Percentiles rank a stretch among this genome's conserved stretches.
These are phyloP conservation scores for Glossophaga mutica DNA, from an alignment of 2,797 vertebrate genomes.

Conservation along the genomic window DNA sequence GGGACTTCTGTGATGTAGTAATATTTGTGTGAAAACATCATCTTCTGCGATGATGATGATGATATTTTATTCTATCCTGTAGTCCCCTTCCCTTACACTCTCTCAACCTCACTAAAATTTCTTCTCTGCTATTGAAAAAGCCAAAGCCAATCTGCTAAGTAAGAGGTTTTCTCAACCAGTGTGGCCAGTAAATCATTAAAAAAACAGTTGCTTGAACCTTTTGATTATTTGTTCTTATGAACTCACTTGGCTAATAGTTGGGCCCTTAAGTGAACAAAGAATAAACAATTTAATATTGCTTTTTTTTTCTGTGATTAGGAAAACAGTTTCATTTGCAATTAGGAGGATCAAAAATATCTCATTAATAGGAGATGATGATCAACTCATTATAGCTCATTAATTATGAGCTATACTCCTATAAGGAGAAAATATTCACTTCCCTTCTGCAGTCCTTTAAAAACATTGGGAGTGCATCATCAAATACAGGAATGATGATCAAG, in stretches of 20 bases:
- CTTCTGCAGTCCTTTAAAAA: slow-evolving; percentile 19
- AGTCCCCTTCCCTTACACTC: neutral
- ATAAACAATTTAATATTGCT: slow-evolving; percentile 54
- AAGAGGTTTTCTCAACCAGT: slow-evolving; percentile 15
- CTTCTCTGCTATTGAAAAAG: slow-evolving; percentile 27
- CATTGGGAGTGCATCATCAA: neutral
- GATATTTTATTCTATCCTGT: neutral
- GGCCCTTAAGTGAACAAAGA: slow-evolving; percentile 42
- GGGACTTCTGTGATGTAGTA: neutral
- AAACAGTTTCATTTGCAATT: slow-evolving; percentile 60
- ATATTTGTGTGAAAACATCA: neutral
- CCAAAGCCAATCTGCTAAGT: slow-evolving; percentile 23
- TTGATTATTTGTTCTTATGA: slow-evolving; percentile 57
- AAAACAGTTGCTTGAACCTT: slow-evolving; percentile 51
- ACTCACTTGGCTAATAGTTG: slow-evolving; percentile 47
- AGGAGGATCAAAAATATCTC: slow-evolving; percentile 51
- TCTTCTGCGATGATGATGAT: neutral
- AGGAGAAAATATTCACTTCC: slow-evolving; percentile 42
- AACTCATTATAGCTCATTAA: too few species aligned
- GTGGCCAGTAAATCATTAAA: slow-evolving; percentile 39
- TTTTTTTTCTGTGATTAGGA: slow-evolving; percentile 50
- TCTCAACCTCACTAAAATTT: slow-evolving; percentile 16
- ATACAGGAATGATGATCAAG: neutral
- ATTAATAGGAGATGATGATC: slow-evolving; percentile 45
- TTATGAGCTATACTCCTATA: slow-evolving; percentile 34